Conservation (phyloP, 1,140 invertebrate genomes). For the Drosophila ananassae region DNA sequence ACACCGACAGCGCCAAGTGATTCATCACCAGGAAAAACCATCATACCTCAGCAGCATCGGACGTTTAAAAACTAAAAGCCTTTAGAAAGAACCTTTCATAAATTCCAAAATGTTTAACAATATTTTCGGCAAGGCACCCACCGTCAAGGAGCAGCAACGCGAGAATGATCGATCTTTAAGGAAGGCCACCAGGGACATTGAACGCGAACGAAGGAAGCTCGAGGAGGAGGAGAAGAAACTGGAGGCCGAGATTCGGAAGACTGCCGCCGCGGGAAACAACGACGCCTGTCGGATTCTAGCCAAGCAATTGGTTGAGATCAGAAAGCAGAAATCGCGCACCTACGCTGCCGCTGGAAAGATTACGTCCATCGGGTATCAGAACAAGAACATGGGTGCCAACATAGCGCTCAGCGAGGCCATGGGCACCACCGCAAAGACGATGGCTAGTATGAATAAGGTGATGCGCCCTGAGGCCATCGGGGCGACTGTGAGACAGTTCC, state of each 20-base stretch:
- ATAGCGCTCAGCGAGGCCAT: constrained; percentile 93
- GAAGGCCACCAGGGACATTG: constrained; percentile 92
- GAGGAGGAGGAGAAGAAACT: constrained; percentile 96
- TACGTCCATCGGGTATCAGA: constrained; percentile 91
- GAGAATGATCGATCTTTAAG: constrained; percentile 91
- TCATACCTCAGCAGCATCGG: neutral
- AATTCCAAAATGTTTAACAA: constrained; percentile 80
- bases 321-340: constrained; percentile 94
- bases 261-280: constrained; percentile 94
- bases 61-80: neutral
- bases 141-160: constrained; percentile 89
- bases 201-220: constrained; percentile 90
- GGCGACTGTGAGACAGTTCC: constrained; percentile 92
- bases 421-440: constrained; percentile 93
- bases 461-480: constrained; percentile 94
- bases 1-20: constrained; percentile 37
- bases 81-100: neutral
- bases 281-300: constrained; percentile 93
- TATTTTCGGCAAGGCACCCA: constrained; percentile 86
- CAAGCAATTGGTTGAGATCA: constrained; percentile 93
- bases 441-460: constrained; percentile 94
- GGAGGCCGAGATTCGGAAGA: constrained; percentile 95
- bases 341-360: constrained; percentile 92
- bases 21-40: constrained; percentile 54
- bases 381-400: constrained; percentile 95